Conservation (phyloP, 2,797 vertebrate genomes). For the Sebastes aleutianus region DNA sequence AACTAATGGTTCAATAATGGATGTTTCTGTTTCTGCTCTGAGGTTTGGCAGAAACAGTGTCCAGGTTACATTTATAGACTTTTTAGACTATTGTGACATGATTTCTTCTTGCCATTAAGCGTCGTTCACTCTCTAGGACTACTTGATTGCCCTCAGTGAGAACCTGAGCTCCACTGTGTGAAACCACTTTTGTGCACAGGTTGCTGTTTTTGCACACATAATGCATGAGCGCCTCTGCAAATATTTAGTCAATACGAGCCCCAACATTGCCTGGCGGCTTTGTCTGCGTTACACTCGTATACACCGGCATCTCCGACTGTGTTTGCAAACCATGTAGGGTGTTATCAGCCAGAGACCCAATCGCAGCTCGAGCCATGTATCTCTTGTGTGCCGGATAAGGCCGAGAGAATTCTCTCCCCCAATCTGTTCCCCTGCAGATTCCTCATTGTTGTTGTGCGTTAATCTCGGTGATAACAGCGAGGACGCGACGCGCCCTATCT, state of each 20-base stretch:
- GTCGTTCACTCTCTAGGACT: neutral
- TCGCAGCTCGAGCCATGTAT: constrained; percentile 20
- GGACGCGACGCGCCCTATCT: constrained; percentile 37
- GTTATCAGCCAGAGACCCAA: constrained; percentile 7
- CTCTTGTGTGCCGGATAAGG: constrained; percentile 33
- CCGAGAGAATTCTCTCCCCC: constrained; percentile 24
- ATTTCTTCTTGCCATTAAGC: neutral
- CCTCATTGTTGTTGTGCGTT: constrained; percentile 54
- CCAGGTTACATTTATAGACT: neutral
- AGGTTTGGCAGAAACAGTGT: neutral
- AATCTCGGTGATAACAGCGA: constrained; percentile 59
- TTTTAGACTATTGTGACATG: neutral
- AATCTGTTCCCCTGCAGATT: constrained; percentile 47
- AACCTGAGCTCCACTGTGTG: neutral
- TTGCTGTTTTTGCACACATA: neutral
- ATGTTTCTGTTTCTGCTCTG: too few relatives aligned
- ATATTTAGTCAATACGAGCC: neutral
- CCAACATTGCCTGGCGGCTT: neutral
- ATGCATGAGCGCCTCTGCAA: neutral
- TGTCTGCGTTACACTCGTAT: neutral
- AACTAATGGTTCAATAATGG: neutral
- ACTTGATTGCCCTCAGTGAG: neutral
- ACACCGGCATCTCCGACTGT: neutral
- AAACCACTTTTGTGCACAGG: neutral
- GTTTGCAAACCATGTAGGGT: constrained; percentile 3